phyloP scores from a whole-genome alignment of 2,888 invertebrate genomes.

The Drosophila merina region DNA sequence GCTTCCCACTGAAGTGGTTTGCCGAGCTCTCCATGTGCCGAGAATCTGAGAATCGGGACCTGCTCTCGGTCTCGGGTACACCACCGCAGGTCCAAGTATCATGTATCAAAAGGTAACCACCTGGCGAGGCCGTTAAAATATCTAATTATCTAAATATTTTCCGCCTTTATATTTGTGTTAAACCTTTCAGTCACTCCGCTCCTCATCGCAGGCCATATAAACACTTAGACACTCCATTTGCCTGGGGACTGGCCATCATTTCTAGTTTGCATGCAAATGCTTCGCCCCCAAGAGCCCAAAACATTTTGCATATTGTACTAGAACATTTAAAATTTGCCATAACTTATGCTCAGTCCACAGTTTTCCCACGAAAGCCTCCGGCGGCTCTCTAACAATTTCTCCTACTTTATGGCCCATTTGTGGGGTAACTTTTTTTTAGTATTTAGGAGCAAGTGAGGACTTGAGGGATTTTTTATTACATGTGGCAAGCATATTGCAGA shows the following conservation, averaged over 20 bases:
- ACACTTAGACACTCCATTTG: slow-evolving; percentile 29
- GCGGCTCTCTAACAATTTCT: slow-evolving; percentile 11
- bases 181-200: slow-evolving; percentile 5
- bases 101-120: slow-evolving; percentile 14
- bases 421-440: slow-evolving; percentile 6
- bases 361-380: slow-evolving; percentile 11
- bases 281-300: slow-evolving; percentile 31
- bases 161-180: slow-evolving; percentile 21
- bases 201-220: slow-evolving; percentile 29
- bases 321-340: slow-evolving; percentile 46
- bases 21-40: slow-evolving; percentile 10
- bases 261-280: slow-evolving; percentile 64
- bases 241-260: slow-evolving; percentile 19
- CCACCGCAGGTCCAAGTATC: slow-evolving; percentile 11
- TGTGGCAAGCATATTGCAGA: slow-evolving; percentile 29
- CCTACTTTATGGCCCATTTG: slow-evolving; percentile 38
- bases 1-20: slow-evolving; percentile 25
- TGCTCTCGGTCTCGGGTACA: background rate
- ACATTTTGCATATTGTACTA: slow-evolving; percentile 43
- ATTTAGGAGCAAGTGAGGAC: slow-evolving; percentile 26
- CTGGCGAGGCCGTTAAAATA: slow-evolving; percentile 1
- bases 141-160: slow-evolving; percentile 30
- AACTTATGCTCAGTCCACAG: slow-evolving; percentile 14
- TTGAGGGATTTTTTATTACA: slow-evolving; percentile 18
- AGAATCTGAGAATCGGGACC: background rate